phyloP scores from a whole-genome alignment of 2,797 vertebrate species.

The Malacoctenus gilli region DNA sequence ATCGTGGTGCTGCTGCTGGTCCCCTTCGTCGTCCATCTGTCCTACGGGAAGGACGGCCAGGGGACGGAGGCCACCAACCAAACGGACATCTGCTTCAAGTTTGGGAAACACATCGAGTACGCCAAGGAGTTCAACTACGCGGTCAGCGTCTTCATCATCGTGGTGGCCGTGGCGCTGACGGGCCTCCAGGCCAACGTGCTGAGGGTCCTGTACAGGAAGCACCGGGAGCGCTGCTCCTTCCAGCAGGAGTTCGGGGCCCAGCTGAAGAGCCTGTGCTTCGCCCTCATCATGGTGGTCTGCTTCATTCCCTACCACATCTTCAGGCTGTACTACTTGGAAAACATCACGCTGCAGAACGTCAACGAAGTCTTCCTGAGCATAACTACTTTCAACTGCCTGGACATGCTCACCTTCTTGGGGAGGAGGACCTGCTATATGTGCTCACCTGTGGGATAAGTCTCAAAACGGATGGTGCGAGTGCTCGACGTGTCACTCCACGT shows the following conservation, averaged over 20 bases:
- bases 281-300: conserved; percentile 86
- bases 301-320: conserved; percentile 91
- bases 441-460: too few relatives aligned
- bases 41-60: conserved; percentile 77
- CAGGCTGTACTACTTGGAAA: conserved; percentile 81
- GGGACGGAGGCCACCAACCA: fast-evolving
- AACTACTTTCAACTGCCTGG: conserved; percentile 88
- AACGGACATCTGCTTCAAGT: conserved; percentile 79
- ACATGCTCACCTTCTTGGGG: conserved; percentile 87
- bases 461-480: too few relatives aligned
- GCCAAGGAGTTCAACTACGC: conserved; percentile 81
- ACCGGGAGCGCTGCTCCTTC: conserved; percentile 66
- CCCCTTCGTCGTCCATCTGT: conserved; percentile 56
- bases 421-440: conserved; percentile 65
- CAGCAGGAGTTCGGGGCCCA: conserved; percentile 92
- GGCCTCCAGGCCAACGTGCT: conserved; percentile 82
- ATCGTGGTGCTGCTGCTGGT: conserved; percentile 69
- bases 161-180: conserved; percentile 68
- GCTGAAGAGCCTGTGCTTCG: conserved; percentile 87
- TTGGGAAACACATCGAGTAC: conserved; percentile 60
- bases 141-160: conserved; percentile 65
- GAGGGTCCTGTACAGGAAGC: conserved; percentile 67
- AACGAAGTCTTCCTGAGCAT: conserved; percentile 91
- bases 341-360: fast-evolving
- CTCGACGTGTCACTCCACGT: too few relatives aligned